Conservation (phyloP, 2,888 invertebrate genomes). For the Allygus modestus region DNA sequence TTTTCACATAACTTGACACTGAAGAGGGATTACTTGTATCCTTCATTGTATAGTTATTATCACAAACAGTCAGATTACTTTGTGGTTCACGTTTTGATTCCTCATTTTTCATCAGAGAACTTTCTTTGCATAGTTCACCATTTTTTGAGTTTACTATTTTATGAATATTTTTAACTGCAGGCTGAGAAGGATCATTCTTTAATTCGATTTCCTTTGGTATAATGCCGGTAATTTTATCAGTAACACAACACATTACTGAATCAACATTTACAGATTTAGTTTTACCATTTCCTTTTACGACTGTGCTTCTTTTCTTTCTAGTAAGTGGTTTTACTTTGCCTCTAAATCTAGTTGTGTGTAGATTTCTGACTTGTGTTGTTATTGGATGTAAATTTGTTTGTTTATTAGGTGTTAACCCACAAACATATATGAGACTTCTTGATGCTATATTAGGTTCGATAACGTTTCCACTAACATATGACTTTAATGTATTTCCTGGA, state of each 20-base stretch:
- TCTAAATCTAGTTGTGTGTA: neutral
- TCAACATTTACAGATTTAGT: neutral
- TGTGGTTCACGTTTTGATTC: neutral
- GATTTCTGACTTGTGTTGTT: neutral
- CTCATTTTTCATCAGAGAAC: neutral
- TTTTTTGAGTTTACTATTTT: neutral
- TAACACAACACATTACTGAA: neutral
- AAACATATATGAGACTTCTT: neutral
- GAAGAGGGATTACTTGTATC: neutral
- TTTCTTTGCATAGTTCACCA: neutral
- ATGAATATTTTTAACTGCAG: neutral
- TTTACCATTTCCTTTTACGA: neutral
- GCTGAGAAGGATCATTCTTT: too few species aligned
- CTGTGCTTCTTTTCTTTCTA: neutral
- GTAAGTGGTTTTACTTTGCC: too few species aligned
- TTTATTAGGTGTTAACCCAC: neutral
- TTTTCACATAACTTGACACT: neutral
- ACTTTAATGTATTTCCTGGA: neutral
- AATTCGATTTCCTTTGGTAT: too few species aligned
- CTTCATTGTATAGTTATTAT: neutral
- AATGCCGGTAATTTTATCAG: too few species aligned
- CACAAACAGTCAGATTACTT: neutral
- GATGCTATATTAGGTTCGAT: neutral
- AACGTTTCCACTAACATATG: neutral
- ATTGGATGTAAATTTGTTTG: neutral